Conservation (phyloP, 2,888 invertebrate species). For the Eristalinus sepulchralis region DNA sequence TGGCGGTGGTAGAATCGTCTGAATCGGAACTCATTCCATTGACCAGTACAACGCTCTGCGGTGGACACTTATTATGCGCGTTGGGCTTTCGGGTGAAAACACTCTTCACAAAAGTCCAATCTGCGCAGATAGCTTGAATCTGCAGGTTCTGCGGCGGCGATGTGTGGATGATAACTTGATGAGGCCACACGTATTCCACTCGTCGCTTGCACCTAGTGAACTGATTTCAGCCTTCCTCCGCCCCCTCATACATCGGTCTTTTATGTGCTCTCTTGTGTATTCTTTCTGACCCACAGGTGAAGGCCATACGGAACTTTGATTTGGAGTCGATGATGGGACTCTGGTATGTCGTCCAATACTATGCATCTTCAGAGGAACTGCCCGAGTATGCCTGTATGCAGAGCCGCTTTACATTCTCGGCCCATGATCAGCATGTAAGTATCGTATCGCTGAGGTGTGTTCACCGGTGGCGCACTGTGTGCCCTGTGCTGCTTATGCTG, state of each 20-base stretch:
- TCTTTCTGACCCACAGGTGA: slow-evolving; percentile 82
- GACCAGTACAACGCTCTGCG: slow-evolving; percentile 41
- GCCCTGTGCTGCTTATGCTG: background rate
- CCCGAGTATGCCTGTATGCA: slow-evolving; percentile 93
- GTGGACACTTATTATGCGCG: slow-evolving; percentile 54
- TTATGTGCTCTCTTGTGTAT: slow-evolving; percentile 9
- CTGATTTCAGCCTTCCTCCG: slow-evolving; percentile 46
- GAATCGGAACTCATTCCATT: slow-evolving; percentile 51
- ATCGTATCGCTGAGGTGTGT: slow-evolving; percentile 19
- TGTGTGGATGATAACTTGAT: slow-evolving; percentile 12
- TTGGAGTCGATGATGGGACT: slow-evolving; percentile 89
- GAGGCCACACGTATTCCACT: slow-evolving; percentile 43
- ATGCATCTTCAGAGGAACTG: slow-evolving; percentile 93
- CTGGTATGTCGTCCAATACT: slow-evolving; percentile 94
- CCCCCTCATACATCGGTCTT: background rate
- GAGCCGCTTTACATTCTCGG: slow-evolving; percentile 82
- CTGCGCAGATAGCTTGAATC: slow-evolving; percentile 1
- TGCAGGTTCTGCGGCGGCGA: background rate
- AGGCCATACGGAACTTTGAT: slow-evolving; percentile 90
- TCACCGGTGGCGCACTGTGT: background rate
- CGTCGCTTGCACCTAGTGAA: slow-evolving; percentile 46
- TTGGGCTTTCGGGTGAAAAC: slow-evolving; percentile 65
- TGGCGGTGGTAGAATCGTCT: background rate
- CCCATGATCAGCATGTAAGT: slow-evolving; percentile 79
- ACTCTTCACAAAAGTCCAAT: slow-evolving; percentile 34